phyloP scores from a whole-genome alignment of 2,888 invertebrate genomes.

The Ormyrus labotus region DNA sequence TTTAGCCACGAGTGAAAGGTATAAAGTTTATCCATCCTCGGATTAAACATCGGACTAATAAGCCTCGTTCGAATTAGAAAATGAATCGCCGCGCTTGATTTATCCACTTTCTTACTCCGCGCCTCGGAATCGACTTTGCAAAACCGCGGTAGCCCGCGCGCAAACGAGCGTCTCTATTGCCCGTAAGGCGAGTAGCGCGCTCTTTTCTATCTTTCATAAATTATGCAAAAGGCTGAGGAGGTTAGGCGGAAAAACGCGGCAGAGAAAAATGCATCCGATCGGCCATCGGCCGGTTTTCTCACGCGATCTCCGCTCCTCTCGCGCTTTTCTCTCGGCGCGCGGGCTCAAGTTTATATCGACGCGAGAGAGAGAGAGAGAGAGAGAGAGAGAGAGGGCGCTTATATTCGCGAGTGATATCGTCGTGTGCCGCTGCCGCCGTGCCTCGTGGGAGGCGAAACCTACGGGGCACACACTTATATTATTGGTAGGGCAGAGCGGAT shows the following conservation, averaged over 20 bases:
- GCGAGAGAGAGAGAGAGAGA: slow-evolving; percentile 24
- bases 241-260: not conserved
- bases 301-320: slow-evolving; percentile 40
- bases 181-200: too few relatives aligned
- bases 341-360: slow-evolving; percentile 33
- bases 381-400: not conserved
- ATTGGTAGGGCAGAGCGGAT: not conserved
- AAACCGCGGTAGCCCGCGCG: too few relatives aligned
- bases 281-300: slow-evolving; percentile 53
- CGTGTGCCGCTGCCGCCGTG: not conserved
- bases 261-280: slow-evolving; percentile 19
- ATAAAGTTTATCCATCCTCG: too few relatives aligned
- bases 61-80: too few relatives aligned
- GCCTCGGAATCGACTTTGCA: too few relatives aligned
- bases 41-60: too few relatives aligned
- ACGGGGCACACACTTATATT: not conserved
- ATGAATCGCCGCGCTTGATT: too few relatives aligned
- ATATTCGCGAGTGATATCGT: slow-evolving; percentile 24
- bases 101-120: too few relatives aligned
- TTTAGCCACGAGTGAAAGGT: too few relatives aligned
- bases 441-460: not conserved
- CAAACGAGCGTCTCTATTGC: too few relatives aligned
- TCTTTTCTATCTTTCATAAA: too few relatives aligned
- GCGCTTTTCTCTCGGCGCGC: not conserved
- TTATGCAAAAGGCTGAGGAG: not conserved